Evolutionary conservation across 2,797 vertebrate genomes (phyloP).

Genomic region (Chloroceryle inda): DNA sequence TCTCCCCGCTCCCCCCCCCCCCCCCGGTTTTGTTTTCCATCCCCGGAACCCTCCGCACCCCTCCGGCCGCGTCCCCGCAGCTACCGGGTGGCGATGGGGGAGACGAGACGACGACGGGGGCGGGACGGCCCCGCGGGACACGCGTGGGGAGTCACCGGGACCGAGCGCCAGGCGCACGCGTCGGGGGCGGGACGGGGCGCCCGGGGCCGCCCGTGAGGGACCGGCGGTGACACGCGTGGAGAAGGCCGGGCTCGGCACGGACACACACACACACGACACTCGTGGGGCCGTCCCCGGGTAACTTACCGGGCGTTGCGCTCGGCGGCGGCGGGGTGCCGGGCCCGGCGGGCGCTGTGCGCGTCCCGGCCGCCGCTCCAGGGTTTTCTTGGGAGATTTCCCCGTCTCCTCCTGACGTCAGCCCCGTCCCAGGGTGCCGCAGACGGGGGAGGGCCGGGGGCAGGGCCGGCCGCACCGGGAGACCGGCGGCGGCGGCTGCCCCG

Average conservation of each 20-base stretch:
- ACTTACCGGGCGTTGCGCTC: background rate
- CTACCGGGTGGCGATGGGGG: background rate
- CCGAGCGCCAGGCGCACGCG: background rate
- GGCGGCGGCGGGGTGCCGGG: slow-evolving; percentile 54
- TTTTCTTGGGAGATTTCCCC: slow-evolving; percentile 69
- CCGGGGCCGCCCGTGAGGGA: background rate
- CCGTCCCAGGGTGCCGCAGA: slow-evolving; percentile 58
- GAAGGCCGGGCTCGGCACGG: background rate
- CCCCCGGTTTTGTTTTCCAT: background rate
- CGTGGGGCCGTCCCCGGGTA: background rate
- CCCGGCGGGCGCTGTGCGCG: slow-evolving; percentile 40
- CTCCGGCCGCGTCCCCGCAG: background rate
- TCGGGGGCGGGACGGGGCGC: background rate
- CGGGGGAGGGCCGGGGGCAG: slow-evolving; percentile 52
- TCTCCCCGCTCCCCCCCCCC: background rate
- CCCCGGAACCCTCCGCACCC: background rate
- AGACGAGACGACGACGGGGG: background rate
- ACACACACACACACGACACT: background rate
- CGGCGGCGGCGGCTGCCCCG: background rate
- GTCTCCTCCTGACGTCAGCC: slow-evolving; percentile 74
- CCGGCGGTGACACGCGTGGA: background rate
- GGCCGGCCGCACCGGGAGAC: slow-evolving; percentile 21
- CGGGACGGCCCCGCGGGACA: background rate
- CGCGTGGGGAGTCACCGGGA: background rate
- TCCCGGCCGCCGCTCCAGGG: slow-evolving; percentile 44